Percentiles rank a stretch among this genome's conserved stretches.
phyloP scores from a whole-genome alignment of 2,888 invertebrate species.

The Hartigia nigra region DNA sequence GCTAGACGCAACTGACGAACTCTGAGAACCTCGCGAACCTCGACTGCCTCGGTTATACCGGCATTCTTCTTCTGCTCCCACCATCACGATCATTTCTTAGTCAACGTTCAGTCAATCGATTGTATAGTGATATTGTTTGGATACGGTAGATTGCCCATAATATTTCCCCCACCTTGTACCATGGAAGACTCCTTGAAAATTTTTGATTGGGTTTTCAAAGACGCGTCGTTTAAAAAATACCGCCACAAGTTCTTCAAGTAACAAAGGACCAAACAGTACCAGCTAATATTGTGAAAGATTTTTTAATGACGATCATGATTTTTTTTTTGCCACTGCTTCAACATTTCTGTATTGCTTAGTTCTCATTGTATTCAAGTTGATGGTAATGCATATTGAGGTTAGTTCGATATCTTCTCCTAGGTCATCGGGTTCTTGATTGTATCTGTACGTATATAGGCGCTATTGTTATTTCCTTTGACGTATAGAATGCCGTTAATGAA shows the following conservation, averaged over 20 bases:
- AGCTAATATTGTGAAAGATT: background rate
- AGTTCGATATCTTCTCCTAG: background rate
- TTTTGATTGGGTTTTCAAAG: background rate
- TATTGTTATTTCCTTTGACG: background rate
- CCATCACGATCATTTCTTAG: background rate
- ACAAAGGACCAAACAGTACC: background rate
- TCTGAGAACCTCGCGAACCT: slow-evolving; percentile 25
- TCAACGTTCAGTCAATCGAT: background rate
- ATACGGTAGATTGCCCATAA: background rate
- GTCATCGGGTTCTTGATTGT: background rate
- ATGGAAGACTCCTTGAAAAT: background rate
- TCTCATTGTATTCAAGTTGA: background rate
- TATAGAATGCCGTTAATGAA: background rate
- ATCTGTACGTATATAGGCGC: background rate
- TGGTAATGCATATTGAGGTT: background rate
- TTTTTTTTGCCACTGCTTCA: background rate
- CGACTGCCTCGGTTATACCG: slow-evolving; percentile 14
- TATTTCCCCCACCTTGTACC: background rate
- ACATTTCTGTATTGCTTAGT: background rate
- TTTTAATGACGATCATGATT: background rate
- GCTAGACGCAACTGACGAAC: slow-evolving; percentile 43
- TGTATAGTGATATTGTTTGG: background rate
- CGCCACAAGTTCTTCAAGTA: background rate
- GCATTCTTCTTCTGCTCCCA: slow-evolving; percentile 26
- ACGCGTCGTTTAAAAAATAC: background rate